A percentile compares a stretch with the other conserved stretches of the same genome.
Conservation (phyloP, 30 jellyfish, hydroid and myxozoan species). For the Aurelia sp. region DNA sequence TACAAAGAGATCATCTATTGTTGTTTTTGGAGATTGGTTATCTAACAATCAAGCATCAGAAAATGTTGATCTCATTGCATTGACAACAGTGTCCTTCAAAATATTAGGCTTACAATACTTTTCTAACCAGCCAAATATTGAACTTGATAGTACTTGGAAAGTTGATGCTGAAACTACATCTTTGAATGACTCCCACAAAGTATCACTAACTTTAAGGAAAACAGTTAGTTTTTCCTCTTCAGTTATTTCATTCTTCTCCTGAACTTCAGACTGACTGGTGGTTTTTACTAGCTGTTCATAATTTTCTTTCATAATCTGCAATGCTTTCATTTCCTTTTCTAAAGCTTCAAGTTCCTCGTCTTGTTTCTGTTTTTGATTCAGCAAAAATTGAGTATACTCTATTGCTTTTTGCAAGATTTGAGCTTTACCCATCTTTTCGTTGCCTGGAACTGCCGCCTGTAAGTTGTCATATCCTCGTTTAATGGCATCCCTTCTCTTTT, state of each 20-base stretch:
- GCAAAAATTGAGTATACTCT: constrained; percentile 18
- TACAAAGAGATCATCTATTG: too few species aligned
- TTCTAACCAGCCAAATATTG: constrained; percentile 67
- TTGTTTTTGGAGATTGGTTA: too few species aligned
- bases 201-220: constrained; percentile 35
- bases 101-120: constrained; percentile 61
- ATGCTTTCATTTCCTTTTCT: constrained; percentile 60
- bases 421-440: constrained; percentile 77
- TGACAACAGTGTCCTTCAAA: constrained; percentile 55
- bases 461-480: constrained; percentile 67
- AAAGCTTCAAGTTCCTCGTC: constrained; percentile 68
- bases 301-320: constrained; percentile 61
- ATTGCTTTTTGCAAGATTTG: constrained; percentile 72
- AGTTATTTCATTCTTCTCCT: constrained; percentile 48
- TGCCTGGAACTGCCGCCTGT: constrained; percentile 82
- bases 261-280: constrained; percentile 49
- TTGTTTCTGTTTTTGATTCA: constrained; percentile 45
- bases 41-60: constrained; percentile 4
- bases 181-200: constrained; percentile 50
- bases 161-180: constrained; percentile 53
- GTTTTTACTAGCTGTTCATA: constrained; percentile 57
- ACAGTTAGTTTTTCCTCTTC: constrained; percentile 53
- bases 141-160: constrained; percentile 44
- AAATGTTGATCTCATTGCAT: constrained; percentile 62
- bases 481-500: constrained; percentile 70